Evolutionary conservation across 2,797 vertebrate species (phyloP).

Genomic region (Nyctibius grandis): DNA sequence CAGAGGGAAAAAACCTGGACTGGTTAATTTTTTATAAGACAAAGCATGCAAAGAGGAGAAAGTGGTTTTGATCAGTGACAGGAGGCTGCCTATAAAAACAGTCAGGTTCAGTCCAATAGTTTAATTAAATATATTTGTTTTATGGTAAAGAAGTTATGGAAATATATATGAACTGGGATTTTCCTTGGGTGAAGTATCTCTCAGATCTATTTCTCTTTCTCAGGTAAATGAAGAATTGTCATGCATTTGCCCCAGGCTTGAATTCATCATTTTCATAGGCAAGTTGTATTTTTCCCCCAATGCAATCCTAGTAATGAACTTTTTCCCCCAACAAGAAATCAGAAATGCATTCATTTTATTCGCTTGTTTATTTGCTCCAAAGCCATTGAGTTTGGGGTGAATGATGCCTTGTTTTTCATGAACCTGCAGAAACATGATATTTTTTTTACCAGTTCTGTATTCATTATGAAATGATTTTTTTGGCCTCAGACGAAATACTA

Average conservation of each 20-base stretch:
- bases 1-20: not conserved
- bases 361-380: conserved; percentile 27
- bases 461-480: not conserved
- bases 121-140: conserved; percentile 37
- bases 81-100: not conserved
- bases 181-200: conserved; percentile 30
- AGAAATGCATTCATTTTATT: conserved; percentile 6
- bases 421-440: not conserved
- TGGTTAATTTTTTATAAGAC: conserved; percentile 53
- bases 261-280: conserved; percentile 22
- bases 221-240: conserved; percentile 35
- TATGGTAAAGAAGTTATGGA: conserved; percentile 29
- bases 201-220: conserved; percentile 45
- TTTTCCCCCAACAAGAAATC: not conserved
- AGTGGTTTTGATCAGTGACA: conserved; percentile 17
- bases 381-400: not conserved
- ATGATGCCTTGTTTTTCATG: not conserved
- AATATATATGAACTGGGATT: conserved; percentile 41
- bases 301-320: conserved; percentile 42
- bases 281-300: not conserved
- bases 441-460: not conserved
- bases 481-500: not conserved
- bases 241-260: not conserved
- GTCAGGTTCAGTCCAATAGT: not conserved
- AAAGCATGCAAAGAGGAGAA: conserved; percentile 28